A percentile compares a stretch with the other conserved stretches of the same genome.
phyloP scores from a whole-genome alignment of 1,140 invertebrate genomes.

The Apis laboriosa region DNA sequence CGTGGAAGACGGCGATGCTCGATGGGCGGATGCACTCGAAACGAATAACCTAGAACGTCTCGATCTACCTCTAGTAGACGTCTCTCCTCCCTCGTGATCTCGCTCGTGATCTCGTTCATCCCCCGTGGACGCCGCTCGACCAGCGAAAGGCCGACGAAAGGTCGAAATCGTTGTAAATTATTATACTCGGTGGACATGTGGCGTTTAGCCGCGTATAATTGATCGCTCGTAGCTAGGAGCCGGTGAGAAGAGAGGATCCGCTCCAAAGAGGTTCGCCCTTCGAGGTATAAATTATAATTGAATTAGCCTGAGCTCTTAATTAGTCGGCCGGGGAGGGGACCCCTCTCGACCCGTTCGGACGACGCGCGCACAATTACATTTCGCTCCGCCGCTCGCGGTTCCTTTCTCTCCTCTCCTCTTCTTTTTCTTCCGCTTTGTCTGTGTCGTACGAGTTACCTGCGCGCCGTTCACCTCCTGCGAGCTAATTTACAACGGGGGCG shows the following conservation, averaged over 20 bases:
- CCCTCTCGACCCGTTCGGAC: conserved; percentile 25
- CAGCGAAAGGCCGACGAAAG: conserved; percentile 51
- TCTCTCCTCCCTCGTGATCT: conserved; percentile 42
- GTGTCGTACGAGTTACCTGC: conserved; percentile 48
- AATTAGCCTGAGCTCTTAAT: conserved; percentile 75
- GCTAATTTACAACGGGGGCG: conserved; percentile 71
- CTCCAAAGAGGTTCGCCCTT: not conserved
- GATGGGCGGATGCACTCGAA: conserved; percentile 73
- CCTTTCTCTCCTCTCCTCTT: conserved; percentile 28
- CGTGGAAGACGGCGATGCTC: conserved; percentile 52
- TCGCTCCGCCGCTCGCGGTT: conserved; percentile 35
- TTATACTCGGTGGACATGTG: conserved; percentile 61
- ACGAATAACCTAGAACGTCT: conserved; percentile 76
- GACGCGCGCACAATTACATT: conserved; percentile 40
- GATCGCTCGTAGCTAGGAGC: conserved; percentile 64
- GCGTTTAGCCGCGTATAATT: conserved; percentile 70
- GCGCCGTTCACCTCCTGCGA: conserved; percentile 52
- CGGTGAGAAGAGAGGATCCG: conserved; percentile 21
- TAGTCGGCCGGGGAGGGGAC: conserved; percentile 47
- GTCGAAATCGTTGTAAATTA: conserved; percentile 72
- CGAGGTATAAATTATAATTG: conserved; percentile 75
- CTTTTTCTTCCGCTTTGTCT: conserved; percentile 26
- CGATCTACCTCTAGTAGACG: conserved; percentile 62
- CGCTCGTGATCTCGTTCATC: conserved; percentile 38
- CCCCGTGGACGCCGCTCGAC: not conserved